Base-by-base conservation (phyloP, 1,140 invertebrate species). In the Tetramorium simillimum region DNA sequence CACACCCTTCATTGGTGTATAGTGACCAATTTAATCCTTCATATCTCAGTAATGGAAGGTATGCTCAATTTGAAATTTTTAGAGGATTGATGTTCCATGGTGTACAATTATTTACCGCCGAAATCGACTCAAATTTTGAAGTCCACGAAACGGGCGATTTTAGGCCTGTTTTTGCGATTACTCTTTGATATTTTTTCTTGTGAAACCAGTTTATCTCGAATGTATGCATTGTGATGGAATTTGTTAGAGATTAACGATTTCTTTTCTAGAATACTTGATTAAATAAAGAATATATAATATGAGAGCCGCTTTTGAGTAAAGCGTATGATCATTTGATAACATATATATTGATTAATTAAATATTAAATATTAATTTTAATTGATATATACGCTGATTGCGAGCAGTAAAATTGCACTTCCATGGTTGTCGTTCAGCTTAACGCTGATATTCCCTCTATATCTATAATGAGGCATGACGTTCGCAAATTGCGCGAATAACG, bases 401-500 rank as follows among this genome's bases (percentile, higher is more conserved):
- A 63, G 16, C 60, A 53, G 5, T 73, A 51, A 33, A 33, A 53
- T 3, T 14, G 4, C 16, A 21, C 16, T 5, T 5, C n/a, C n/a
- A 49, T 16, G n/a, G n/a, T 37, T 65, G 14, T 37, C 33, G 3
- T 14, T 67, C 18, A 80, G 21, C 33, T 69, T 51, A 24, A 43
- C 5, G 37, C 37, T 46, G n/a, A 69, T 46, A 53, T 37, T 28
- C 37, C 69, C 33, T 62, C 18, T 63, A 63, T 16, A 53, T 46
- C 46, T 3, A 10, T 4, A 53, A 28, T 40, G 40, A 62, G 18
- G 49, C 43, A 63, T 21, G 21, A 18, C 10, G 12, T 14, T 1
- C n/a, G 43, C 72, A 65, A 53, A 65, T 77, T 77, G 33, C n/a
- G 16, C 21, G 58, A 40, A 85, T 37, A 67, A 58, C 18, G 51